Base-by-base conservation (phyloP, 1,140 invertebrate species). In the Goniozus legneri region DNA sequence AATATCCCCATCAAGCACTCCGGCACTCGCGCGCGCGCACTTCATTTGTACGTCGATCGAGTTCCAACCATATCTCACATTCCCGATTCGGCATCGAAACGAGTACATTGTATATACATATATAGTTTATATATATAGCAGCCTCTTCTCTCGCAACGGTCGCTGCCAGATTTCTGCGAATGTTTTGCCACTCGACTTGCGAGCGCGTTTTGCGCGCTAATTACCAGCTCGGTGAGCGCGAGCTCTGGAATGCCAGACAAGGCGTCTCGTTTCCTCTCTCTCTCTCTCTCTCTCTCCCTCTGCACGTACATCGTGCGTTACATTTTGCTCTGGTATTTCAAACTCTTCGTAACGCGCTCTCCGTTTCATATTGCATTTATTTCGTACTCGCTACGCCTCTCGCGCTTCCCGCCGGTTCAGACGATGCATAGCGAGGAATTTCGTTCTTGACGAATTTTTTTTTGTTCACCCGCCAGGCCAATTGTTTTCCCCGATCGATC, bases 21-120 rank as follows among this genome's bases (percentile, higher is more conserved):
- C 56, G 64, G 67, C 61, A 67, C 55, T 56, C 59, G 60, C 63
- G 64, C 62, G 58, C 65, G 64, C 62, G 58, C 65, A 62, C 67
- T 69, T 69, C 67, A 69, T 69, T 69, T 69, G 51, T 52, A 66
- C 51, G 44, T 57, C 62, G 54, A 64, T 62, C 47, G 60, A 64
- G 62, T 62, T 69, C 67, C 67, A 51, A 56, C 57, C 67, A 66
- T 69, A 67, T 69, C 67, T 66, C 60, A 66, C 64, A 69, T 69
- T 67, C 67, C 67, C 56, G 53, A 49, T 60, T 54, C 47, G 36
- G 50, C 54, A 35, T 43, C 34, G 24, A 50, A 59, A 60, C 56
- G 58, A 59, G 52, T 59, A 58, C 43, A n/a, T n/a, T n/a, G n/a
- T n/a, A n/a, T n/a, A n/a, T n/a, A n/a, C n/a, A n/a, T n/a, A n/a